Evolutionary conservation across 2,888 invertebrate genomes (phyloP).

Genomic region (Malachius bipustulatus): DNA sequence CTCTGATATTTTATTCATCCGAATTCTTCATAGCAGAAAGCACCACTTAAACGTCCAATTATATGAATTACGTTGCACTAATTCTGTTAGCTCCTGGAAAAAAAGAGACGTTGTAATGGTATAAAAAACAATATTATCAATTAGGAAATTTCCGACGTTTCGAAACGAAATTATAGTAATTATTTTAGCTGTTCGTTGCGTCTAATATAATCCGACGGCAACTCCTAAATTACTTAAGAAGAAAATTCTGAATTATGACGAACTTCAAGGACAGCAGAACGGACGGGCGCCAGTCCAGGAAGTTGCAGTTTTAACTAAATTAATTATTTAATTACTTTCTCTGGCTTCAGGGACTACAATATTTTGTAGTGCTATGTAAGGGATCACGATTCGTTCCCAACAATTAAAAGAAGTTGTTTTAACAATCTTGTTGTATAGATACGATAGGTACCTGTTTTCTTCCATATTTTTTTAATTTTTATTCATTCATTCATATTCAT

Average conservation of each 20-base stretch:
- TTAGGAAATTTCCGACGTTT: constrained; percentile 1
- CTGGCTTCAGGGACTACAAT: background rate
- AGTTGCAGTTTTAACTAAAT: constrained; percentile 26
- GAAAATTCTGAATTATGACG: constrained; percentile 12
- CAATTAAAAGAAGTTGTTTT: background rate
- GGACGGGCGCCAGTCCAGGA: constrained; percentile 20
- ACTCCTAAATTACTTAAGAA: constrained; percentile 14
- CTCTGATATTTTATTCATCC: too few relatives aligned
- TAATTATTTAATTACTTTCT: constrained; percentile 26
- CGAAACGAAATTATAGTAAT: constrained; percentile 1
- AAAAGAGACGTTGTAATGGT: constrained; percentile 1
- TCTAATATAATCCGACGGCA: constrained; percentile 11
- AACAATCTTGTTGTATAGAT: too few relatives aligned
- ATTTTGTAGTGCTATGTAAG: constrained; percentile 3
- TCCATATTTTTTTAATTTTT: too few relatives aligned
- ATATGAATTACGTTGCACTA: constrained; percentile 1
- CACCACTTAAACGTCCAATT: too few relatives aligned
- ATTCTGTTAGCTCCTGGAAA: background rate
- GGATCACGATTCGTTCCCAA: background rate
- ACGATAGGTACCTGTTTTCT: too few relatives aligned
- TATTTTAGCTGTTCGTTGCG: constrained; percentile 7
- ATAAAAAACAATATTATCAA: background rate
- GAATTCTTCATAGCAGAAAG: too few relatives aligned
- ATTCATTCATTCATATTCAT: too few relatives aligned
- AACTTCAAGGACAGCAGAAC: constrained; percentile 22